Conservation (phyloP, 2,888 invertebrate genomes). For the Dexiosoma caninum region DNA sequence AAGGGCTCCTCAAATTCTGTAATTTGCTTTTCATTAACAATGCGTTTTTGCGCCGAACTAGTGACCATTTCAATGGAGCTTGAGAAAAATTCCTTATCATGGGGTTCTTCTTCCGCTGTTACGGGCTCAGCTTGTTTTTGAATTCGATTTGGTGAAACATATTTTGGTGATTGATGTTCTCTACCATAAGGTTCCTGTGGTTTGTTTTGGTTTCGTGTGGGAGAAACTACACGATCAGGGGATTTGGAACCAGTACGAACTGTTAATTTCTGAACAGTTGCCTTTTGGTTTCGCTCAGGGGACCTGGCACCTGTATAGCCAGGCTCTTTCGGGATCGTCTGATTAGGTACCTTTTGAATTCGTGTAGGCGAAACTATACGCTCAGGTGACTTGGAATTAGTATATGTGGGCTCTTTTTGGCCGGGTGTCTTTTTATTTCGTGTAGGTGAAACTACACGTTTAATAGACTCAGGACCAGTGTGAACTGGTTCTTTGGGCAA, state of each 20-base stretch:
- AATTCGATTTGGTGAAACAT: no score
- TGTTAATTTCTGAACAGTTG: no score
- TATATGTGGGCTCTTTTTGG: neutral
- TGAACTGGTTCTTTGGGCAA: neutral
- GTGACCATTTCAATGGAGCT: neutral
- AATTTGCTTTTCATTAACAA: neutral
- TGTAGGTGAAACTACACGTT: neutral
- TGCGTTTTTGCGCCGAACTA: neutral
- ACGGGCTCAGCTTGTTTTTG: neutral
- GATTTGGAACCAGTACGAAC: neutral
- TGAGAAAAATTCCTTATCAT: neutral
- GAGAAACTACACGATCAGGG: conserved; percentile 1
- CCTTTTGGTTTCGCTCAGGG: no score
- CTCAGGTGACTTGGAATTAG: neutral
- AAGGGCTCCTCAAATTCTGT: neutral
- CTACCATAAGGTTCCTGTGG: neutral
- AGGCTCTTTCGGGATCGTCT: no score
- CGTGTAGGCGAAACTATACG: conserved; percentile 10
- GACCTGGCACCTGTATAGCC: no score
- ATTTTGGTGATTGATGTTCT: neutral
- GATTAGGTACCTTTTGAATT: neutral
- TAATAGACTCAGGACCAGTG: neutral
- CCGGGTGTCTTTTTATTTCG: neutral
- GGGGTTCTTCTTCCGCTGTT: neutral
- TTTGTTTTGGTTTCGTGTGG: neutral